Percentiles rank a stretch among this genome's conserved stretches.
These are phyloP conservation scores for Thamnophis elegans DNA, from an alignment of 2,797 vertebrate species.

Conservation along the genomic window DNA sequence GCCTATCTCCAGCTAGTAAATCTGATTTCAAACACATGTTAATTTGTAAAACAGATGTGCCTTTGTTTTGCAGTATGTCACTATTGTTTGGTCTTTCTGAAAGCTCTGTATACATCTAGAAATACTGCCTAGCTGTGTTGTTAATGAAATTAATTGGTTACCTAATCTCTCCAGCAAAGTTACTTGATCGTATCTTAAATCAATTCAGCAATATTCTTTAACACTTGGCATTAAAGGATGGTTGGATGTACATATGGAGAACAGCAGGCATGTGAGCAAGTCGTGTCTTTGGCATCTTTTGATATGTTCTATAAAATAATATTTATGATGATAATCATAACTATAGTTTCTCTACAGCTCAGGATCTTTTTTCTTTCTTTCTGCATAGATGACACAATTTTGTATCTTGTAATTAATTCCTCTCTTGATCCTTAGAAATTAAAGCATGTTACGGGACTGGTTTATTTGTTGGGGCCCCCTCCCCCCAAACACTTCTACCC, in stretches of 20 bases:
- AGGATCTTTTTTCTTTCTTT: not conserved
- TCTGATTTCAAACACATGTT: not conserved
- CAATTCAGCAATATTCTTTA: not conserved
- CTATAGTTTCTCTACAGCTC: not conserved
- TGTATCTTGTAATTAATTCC: not conserved
- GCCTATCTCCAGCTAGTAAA: not conserved
- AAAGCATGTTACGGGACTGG: not conserved
- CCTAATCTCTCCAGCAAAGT: not conserved
- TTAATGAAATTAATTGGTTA: not conserved
- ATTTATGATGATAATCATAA: not conserved
- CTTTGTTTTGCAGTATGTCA: slow-evolving; percentile 7
- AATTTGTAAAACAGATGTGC: slow-evolving; percentile 22
- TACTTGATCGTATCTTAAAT: not conserved
- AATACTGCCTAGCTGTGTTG: not conserved
- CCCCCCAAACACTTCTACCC: not conserved
- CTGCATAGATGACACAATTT: not conserved
- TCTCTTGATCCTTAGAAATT: not conserved
- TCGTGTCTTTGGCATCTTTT: not conserved
- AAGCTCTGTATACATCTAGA: not conserved
- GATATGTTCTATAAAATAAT: not conserved
- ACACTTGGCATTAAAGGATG: not conserved
- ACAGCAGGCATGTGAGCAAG: not conserved
- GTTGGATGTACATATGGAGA: not conserved
- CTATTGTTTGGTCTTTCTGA: slow-evolving; percentile 1
- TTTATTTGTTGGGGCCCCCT: not conserved